Base-by-base conservation (phyloP, 2,888 invertebrate species). In the Eristalis tenax region DNA sequence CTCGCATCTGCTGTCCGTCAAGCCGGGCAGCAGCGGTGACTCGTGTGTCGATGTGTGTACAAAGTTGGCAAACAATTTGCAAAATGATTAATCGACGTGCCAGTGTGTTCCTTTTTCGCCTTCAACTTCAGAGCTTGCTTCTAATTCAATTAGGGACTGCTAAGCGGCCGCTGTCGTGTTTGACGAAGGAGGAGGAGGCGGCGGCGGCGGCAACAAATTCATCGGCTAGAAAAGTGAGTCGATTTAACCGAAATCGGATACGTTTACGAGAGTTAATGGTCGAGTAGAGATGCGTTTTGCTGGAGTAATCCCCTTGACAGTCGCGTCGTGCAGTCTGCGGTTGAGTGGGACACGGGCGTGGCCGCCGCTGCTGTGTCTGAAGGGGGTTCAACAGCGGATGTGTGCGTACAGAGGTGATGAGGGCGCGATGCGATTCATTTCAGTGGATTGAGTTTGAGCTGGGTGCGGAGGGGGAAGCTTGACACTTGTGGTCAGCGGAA, bases 211-310 rank as follows among this genome's bases (percentile, higher is more conserved):
- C 40, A 50, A 43, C 71, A 76, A 87, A 87, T 87, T 87, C 87
- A 83, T 87, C 71, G 87, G 87, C 76, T 87, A 87, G 83, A 87
- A 87, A 83, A 87, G 87, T 87, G 87, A 87, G 76, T 87, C 87
- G 87, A 87, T 87, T 87, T 79, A 80, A 87, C 23, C 80, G 87
- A 75, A 83, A 87, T 80, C 79, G 73, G 83, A 87, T 83, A 87
- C 73, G 63, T 64, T 64, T 64, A n/a, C 50, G 18, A 50, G 32
- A 78, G 74, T 63, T 74, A 83, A 83, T 83, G 83, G 75, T 71
- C 75, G 57, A 43, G 66, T 76, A n/a, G 50, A 50, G 79, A 76
- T 76, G 79, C 75, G 68, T 75, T 83, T 83, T 71, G 81, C 73
- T 64, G 56, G 71, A 15, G 57, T 87, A 87, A 87, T 83, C 87